phyloP scores from a whole-genome alignment of 2,113 vertebrate species.

The Cyanocitta stelleri region DNA sequence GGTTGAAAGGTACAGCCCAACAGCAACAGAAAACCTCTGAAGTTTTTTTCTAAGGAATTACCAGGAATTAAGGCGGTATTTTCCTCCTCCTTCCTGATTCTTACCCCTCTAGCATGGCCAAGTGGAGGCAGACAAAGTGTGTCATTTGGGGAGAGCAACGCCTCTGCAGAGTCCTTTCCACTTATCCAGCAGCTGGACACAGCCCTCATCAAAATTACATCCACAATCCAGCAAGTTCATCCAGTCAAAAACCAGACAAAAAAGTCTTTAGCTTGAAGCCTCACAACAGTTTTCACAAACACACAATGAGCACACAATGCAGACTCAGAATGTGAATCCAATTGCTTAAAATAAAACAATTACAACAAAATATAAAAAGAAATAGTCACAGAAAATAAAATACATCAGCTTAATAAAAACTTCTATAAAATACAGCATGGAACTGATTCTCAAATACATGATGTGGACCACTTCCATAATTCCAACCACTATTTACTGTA shows the following conservation, averaged over 20 bases:
- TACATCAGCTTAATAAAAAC: fast-evolving
- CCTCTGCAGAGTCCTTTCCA: background rate
- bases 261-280: background rate
- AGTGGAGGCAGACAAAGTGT: background rate
- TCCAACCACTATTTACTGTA: background rate
- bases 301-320: background rate
- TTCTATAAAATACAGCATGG: background rate
- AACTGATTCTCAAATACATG: background rate
- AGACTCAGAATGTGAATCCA: background rate
- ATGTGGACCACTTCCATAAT: background rate
- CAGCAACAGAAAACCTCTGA: background rate
- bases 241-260: background rate
- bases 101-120: background rate
- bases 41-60: background rate
- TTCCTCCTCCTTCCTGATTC: background rate
- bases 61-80: background rate
- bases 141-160: background rate
- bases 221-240: background rate
- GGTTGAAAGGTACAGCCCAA: background rate
- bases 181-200: conserved; percentile 16
- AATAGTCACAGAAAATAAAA: background rate
- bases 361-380: background rate
- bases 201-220: background rate
- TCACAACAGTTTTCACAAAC: background rate
- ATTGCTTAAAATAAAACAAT: background rate